phyloP scores from a whole-genome alignment of 2,113 vertebrate genomes.

The Trematocara macrostoma region DNA sequence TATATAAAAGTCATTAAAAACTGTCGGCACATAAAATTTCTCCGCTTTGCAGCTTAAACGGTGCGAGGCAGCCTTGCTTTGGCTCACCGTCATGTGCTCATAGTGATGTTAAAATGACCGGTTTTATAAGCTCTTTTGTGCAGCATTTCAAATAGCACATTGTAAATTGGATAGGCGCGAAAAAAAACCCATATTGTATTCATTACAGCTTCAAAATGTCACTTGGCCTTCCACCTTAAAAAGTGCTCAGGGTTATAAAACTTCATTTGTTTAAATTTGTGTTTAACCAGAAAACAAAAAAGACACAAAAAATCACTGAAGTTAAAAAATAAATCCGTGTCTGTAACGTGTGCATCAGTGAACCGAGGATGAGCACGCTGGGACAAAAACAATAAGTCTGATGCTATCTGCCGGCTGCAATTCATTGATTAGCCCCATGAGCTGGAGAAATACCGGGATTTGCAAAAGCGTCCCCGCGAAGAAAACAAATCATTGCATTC shows the following conservation, averaged over 20 bases:
- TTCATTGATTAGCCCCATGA: not conserved
- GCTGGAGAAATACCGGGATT: not conserved
- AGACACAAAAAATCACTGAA: not conserved
- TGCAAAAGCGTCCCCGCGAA: not conserved
- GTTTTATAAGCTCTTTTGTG: not conserved
- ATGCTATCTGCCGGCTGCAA: not conserved
- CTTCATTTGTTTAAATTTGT: not conserved
- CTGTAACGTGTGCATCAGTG: not conserved
- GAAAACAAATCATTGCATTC: not conserved
- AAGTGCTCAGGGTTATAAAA: not conserved
- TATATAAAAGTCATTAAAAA: not conserved
- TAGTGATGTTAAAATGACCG: not conserved
- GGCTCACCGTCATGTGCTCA: not conserved
- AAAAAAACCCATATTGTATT: not conserved
- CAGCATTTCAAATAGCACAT: not conserved
- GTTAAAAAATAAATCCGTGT: accelerated
- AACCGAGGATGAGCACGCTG: not conserved
- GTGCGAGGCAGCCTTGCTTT: not conserved
- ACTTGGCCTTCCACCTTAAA: not conserved
- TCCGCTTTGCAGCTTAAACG: not conserved
- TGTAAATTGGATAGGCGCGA: not conserved
- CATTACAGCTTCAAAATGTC: not conserved
- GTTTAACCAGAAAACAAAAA: not conserved
- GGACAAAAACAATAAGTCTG: not conserved
- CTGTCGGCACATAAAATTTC: not conserved